These are phyloP conservation scores for Myiagra hebetior DNA, from an alignment of 2,113 vertebrate genomes.

Conservation along the genomic window DNA sequence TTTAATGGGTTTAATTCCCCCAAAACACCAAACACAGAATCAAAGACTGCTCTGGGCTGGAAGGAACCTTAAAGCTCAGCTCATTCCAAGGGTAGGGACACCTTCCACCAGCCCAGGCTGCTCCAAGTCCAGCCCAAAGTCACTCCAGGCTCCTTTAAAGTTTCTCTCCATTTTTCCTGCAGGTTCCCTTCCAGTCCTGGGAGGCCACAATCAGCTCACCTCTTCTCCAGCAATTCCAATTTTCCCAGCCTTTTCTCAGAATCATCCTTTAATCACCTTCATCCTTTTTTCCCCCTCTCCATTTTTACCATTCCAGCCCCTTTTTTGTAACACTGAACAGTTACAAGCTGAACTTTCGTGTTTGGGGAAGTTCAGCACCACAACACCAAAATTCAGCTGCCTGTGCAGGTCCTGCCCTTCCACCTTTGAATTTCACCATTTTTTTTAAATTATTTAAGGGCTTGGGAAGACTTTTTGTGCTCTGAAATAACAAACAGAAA, in stretches of 20 bases:
- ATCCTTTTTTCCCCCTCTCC: accelerated
- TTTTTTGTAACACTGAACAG: neutral
- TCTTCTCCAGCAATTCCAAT: neutral
- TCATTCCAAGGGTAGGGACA: neutral
- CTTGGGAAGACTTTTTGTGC: neutral
- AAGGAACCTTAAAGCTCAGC: neutral
- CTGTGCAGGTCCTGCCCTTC: neutral
- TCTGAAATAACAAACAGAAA: neutral
- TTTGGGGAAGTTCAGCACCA: neutral
- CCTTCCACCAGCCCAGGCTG: accelerated
- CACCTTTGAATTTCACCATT: neutral
- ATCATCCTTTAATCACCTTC: neutral
- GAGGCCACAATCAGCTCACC: neutral
- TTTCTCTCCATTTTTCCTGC: neutral
- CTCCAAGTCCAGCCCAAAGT: neutral
- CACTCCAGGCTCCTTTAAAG: neutral
- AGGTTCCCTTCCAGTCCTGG: neutral
- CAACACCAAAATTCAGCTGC: neutral
- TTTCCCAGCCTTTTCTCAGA: neutral
- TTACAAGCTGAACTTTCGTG: neutral
- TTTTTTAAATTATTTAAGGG: neutral
- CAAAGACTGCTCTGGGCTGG: neutral
- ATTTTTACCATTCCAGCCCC: neutral
- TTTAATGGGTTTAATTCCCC: neutral
- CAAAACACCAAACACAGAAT: neutral